phyloP scores from a whole-genome alignment of 2,888 invertebrate species.

The Exocentrus adspersus region DNA sequence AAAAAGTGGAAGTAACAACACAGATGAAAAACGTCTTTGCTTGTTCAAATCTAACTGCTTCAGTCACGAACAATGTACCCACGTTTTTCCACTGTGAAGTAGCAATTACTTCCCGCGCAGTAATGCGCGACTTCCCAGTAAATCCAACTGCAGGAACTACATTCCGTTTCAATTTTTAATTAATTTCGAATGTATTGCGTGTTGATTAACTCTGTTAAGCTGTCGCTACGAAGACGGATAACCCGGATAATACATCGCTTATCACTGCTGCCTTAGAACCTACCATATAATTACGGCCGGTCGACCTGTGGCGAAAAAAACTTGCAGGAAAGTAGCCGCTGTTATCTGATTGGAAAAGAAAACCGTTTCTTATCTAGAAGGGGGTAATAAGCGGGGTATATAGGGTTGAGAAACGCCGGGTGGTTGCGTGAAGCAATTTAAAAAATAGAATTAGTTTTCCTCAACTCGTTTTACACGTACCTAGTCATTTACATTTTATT shows the following conservation, averaged over 20 bases:
- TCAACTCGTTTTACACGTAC: conserved; percentile 30
- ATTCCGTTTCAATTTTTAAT: conserved; percentile 25
- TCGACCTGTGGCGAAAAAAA: conserved; percentile 32
- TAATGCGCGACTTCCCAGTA: conserved; percentile 2
- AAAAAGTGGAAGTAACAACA: no score
- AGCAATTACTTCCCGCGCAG: not conserved
- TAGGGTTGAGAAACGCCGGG: conserved; percentile 13
- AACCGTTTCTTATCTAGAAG: conserved; percentile 39
- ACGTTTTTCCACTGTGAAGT: not conserved
- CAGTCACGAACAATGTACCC: not conserved
- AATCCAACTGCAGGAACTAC: conserved; percentile 6
- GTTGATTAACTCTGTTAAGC: conserved; percentile 47
- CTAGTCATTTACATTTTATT: conserved; percentile 37
- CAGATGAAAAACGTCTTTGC: no score
- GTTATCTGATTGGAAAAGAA: conserved; percentile 43
- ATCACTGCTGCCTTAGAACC: conserved; percentile 40
- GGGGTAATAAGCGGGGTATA: conserved; percentile 31
- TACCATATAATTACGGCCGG: conserved; percentile 41
- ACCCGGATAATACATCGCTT: conserved; percentile 46
- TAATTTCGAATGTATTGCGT: conserved; percentile 44
- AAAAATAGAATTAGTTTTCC: conserved; percentile 39
- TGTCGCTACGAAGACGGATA: conserved; percentile 50
- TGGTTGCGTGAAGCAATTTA: conserved; percentile 40
- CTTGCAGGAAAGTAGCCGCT: conserved; percentile 35
- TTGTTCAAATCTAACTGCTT: no score